Conservation (phyloP, 2,888 invertebrate genomes). For the Nemurella pictetii region DNA sequence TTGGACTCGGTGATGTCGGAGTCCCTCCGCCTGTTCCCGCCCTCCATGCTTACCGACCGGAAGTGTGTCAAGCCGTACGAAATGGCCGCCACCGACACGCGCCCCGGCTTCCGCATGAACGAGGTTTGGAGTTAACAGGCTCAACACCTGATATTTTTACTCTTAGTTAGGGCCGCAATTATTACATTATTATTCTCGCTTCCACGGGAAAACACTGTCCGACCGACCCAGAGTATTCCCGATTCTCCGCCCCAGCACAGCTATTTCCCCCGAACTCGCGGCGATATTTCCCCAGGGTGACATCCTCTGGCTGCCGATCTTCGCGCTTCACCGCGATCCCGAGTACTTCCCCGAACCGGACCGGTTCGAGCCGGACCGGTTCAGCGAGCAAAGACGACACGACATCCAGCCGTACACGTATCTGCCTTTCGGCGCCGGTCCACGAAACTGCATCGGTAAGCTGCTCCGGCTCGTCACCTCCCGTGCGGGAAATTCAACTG, state of each 20-base stretch:
- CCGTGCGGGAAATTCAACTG: no score
- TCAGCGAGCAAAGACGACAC: slow-evolving; percentile 52
- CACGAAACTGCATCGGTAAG: slow-evolving; percentile 45
- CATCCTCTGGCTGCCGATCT: slow-evolving; percentile 42
- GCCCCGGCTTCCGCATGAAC: slow-evolving; percentile 39
- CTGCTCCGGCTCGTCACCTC: no score
- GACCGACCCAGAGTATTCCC: no score
- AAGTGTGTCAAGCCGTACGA: slow-evolving; percentile 10
- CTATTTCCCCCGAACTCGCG: no score
- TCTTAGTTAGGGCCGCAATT: no score
- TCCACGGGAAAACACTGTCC: no score
- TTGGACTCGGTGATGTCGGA: slow-evolving; percentile 8
- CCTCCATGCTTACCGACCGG: slow-evolving; percentile 42
- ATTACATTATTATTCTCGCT: no score
- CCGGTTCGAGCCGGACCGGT: slow-evolving; percentile 61
- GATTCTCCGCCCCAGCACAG: no score
- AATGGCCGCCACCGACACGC: slow-evolving; percentile 16
- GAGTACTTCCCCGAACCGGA: slow-evolving; percentile 50
- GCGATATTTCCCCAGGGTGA: slow-evolving; percentile 42
- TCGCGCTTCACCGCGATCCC: slow-evolving; percentile 50
- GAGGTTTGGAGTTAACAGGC: no score
- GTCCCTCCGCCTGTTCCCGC: slow-evolving; percentile 20
- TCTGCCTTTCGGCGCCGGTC: slow-evolving; percentile 45
- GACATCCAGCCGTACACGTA: slow-evolving; percentile 44
- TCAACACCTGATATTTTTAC: no score